Evolutionary conservation across 2,888 invertebrate species (phyloP).

Genomic region (Caenorhabditis japonica): DNA sequence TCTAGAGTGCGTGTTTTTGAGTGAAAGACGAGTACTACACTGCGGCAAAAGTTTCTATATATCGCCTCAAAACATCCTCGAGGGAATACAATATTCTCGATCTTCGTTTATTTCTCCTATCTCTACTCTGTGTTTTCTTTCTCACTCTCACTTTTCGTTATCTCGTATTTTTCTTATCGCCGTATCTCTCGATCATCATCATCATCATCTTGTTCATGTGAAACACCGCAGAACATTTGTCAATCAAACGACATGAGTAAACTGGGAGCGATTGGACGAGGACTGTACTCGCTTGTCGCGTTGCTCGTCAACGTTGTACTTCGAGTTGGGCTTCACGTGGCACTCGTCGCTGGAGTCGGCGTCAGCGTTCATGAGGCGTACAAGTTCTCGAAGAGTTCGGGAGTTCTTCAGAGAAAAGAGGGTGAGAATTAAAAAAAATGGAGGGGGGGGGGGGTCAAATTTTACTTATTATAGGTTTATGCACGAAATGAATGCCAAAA

Average conservation of each 20-base stretch:
- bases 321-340: conserved; percentile 60
- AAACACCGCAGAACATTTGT: not conserved
- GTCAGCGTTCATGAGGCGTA: conserved; percentile 69
- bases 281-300: conserved; percentile 64
- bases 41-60: conserved; percentile 2
- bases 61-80: not conserved
- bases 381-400: conserved; percentile 63
- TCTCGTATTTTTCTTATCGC: not conserved
- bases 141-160: conserved; percentile 6
- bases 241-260: conserved; percentile 63
- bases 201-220: conserved; percentile 31
- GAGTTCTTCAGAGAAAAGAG: conserved; percentile 63
- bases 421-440: conserved; percentile 52
- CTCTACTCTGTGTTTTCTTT: conserved; percentile 18
- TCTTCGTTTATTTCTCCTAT: conserved; percentile 39
- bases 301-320: conserved; percentile 61
- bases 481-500: too few species aligned
- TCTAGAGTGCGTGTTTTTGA: too few species aligned
- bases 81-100: conserved; percentile 33
- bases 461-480: too few species aligned
- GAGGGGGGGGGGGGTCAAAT: too few species aligned
- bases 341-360: conserved; percentile 65
- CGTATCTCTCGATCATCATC: too few species aligned
- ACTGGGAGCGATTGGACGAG: conserved; percentile 66
- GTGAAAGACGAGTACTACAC: too few species aligned